phyloP scores from a whole-genome alignment of 1,140 invertebrate genomes.

The honey bee (Apis mellifera) region DNA sequence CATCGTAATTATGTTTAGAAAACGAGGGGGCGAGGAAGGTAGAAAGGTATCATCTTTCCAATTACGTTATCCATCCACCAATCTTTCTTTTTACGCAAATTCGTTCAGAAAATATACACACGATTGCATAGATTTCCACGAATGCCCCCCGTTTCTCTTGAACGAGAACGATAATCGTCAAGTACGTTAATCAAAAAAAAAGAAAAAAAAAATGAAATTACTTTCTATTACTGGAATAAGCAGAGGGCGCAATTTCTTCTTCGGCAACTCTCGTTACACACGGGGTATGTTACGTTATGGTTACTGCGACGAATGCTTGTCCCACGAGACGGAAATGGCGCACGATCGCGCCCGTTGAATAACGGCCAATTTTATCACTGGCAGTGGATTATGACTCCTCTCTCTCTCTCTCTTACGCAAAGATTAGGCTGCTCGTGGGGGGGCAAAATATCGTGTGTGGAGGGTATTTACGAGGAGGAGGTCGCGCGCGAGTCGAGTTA shows the following conservation, averaged over 20 bases:
- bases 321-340: slow-evolving; percentile 39
- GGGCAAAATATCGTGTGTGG: slow-evolving; percentile 54
- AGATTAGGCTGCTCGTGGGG: slow-evolving; percentile 52
- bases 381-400: slow-evolving; percentile 56
- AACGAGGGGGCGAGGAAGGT: not conserved
- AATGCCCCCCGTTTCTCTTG: too few relatives aligned
- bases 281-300: slow-evolving; percentile 25
- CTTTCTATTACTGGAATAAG: too few relatives aligned
- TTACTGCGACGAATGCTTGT: slow-evolving; percentile 26
- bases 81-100: too few relatives aligned
- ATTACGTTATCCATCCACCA: too few relatives aligned
- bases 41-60: not conserved
- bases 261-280: slow-evolving; percentile 43
- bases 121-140: too few relatives aligned
- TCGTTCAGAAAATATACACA: too few relatives aligned
- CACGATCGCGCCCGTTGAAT: slow-evolving; percentile 49
- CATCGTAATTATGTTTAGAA: not conserved
- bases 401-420: slow-evolving; percentile 43
- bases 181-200: too few relatives aligned
- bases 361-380: slow-evolving; percentile 61
- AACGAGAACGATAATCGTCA: too few relatives aligned
- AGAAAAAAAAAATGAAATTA: too few relatives aligned
- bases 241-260: slow-evolving; percentile 8
- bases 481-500: slow-evolving; percentile 50
- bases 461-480: slow-evolving; percentile 51